Percentiles rank a stretch among this genome's conserved stretches.
Conservation (phyloP, 2,797 vertebrate species). For the Acanthornis magna region DNA sequence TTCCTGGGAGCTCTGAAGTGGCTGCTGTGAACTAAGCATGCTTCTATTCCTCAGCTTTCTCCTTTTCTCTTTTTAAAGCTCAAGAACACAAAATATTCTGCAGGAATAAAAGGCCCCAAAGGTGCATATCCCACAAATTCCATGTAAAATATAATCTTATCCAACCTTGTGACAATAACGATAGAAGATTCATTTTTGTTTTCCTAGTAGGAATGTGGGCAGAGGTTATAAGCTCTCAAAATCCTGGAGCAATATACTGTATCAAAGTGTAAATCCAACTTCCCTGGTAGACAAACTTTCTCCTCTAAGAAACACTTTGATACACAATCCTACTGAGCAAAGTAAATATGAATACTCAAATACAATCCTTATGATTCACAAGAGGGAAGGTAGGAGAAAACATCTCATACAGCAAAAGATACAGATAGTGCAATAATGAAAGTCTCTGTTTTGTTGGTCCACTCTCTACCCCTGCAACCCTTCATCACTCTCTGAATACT, state of each 20-base stretch:
- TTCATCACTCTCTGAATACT: background rate
- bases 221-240: background rate
- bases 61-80: background rate
- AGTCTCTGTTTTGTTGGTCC: background rate
- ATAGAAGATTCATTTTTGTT: background rate
- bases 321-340: background rate
- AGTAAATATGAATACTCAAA: background rate
- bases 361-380: background rate
- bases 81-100: background rate
- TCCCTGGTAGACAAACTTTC: background rate
- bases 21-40: background rate
- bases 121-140: background rate
- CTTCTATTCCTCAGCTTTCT: background rate
- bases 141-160: background rate
- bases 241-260: background rate
- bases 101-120: background rate
- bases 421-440: background rate
- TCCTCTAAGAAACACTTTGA: background rate
- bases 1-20: background rate
- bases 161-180: background rate
- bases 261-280: background rate
- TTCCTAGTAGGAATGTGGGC: background rate
- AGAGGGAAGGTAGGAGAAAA: background rate
- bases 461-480: background rate
- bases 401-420: background rate